Evolutionary conservation across 2,113 vertebrate genomes (phyloP).

Genomic region (Neomonachus schauinslandi): DNA sequence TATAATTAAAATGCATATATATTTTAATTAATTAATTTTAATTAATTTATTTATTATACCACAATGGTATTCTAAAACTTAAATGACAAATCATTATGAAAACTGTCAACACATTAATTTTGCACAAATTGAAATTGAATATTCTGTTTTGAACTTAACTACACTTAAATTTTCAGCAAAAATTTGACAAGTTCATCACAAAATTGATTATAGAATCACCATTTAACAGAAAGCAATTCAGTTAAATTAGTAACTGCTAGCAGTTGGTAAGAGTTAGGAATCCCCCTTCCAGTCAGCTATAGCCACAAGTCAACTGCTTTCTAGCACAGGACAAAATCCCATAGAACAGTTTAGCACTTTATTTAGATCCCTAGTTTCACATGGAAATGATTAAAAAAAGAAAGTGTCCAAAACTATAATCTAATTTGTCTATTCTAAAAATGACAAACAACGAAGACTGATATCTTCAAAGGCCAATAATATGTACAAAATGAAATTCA

Average conservation of each 20-base stretch:
- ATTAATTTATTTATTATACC: background rate
- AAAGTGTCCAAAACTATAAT: background rate
- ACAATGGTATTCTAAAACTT: slow-evolving; percentile 9
- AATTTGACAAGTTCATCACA: background rate
- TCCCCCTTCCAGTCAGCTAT: background rate
- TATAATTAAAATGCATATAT: background rate
- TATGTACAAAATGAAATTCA: slow-evolving; percentile 3
- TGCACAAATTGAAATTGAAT: background rate
- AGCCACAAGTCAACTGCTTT: background rate
- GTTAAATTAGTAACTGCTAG: slow-evolving; percentile 7
- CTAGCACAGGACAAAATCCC: background rate
- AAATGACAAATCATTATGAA: background rate
- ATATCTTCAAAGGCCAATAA: background rate
- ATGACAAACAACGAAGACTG: background rate
- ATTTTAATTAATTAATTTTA: background rate
- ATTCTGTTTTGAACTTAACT: slow-evolving; percentile 3
- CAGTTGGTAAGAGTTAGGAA: background rate
- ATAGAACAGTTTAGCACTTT: background rate
- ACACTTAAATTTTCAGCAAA: slow-evolving; percentile 1
- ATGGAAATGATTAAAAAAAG: background rate
- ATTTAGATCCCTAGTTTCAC: background rate
- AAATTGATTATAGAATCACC: background rate
- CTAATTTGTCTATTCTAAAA: slow-evolving; percentile 16
- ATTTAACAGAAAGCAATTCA: background rate
- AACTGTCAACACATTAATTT: background rate